Percentiles rank a stretch among this genome's conserved stretches.
These are phyloP conservation scores for Andrena haemorrhoa DNA, from an alignment of 2,888 invertebrate species.

Conservation along the genomic window DNA sequence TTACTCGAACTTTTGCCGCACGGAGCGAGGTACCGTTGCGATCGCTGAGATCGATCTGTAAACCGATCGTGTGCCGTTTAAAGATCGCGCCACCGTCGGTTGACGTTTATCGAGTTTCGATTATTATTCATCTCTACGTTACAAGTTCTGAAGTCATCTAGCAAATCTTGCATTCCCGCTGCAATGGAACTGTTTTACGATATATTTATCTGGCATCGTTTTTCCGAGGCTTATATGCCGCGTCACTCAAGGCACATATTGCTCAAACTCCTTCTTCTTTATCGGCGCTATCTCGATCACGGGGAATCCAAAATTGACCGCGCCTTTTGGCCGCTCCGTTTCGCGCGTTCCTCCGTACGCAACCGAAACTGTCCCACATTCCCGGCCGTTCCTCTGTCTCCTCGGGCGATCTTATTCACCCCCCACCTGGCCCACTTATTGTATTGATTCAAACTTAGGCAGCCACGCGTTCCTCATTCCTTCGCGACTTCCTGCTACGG, in stretches of 20 bases:
- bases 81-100: neutral
- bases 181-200: neutral
- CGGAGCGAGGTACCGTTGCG: neutral
- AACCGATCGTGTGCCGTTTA: conserved; percentile 11
- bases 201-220: neutral
- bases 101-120: conserved; percentile 13
- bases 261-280: neutral
- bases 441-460: conserved; percentile 83
- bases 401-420: conserved; percentile 77
- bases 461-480: conserved; percentile 74
- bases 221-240: neutral
- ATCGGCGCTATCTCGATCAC: conserved; percentile 23
- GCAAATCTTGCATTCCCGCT: neutral
- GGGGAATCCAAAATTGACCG: conserved; percentile 75
- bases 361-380: conserved; percentile 67
- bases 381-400: conserved; percentile 68
- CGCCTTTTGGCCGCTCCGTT: conserved; percentile 77
- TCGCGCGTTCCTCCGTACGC: conserved; percentile 73
- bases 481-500: conserved; percentile 64
- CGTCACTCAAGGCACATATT: neutral
- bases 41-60: conserved; percentile 11
- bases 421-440: conserved; percentile 83
- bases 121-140: neutral
- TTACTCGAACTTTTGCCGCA: neutral
- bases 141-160: neutral